These are phyloP conservation scores for Sebastes steindachneri DNA, from an alignment of 2,797 vertebrate genomes.

Conservation along the genomic window DNA sequence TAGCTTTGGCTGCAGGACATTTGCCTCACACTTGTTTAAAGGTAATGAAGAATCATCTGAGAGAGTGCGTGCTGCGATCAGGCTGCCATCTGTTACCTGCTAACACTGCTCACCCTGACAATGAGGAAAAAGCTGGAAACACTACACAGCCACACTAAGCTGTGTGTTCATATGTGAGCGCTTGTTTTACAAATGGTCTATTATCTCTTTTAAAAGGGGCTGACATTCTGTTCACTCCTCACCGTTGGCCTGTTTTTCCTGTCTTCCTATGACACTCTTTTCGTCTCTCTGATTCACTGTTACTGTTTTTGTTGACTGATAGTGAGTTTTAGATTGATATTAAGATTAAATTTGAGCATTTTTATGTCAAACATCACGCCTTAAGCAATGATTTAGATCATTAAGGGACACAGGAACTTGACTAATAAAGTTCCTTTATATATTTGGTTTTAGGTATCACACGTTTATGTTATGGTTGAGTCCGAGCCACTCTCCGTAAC, in stretches of 20 bases:
- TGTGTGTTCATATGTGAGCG: neutral
- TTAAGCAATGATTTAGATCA: neutral
- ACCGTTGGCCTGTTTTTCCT: neutral
- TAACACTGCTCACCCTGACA: constrained; percentile 78
- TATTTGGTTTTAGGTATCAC: neutral
- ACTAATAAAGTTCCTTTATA: neutral
- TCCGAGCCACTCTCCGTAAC: neutral
- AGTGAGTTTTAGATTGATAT: neutral
- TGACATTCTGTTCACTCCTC: constrained; percentile 51
- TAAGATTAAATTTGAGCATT: neutral
- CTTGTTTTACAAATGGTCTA: constrained; percentile 26
- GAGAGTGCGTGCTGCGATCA: constrained; percentile 82
- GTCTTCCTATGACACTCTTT: neutral
- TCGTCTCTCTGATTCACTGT: neutral
- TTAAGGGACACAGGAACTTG: neutral
- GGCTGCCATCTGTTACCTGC: constrained; percentile 90
- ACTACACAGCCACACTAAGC: constrained; percentile 53
- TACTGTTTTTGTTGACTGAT: neutral
- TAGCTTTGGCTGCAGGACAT: constrained; percentile 88
- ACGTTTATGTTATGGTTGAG: neutral
- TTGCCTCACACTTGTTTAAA: constrained; percentile 91
- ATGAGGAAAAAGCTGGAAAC: constrained; percentile 77
- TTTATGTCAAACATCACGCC: neutral
- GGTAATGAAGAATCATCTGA: constrained; percentile 93
- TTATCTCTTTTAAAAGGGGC: constrained; percentile 16